phyloP scores from a whole-genome alignment of 2,888 invertebrate genomes.

The Lepidocyrtinus sp. region DNA sequence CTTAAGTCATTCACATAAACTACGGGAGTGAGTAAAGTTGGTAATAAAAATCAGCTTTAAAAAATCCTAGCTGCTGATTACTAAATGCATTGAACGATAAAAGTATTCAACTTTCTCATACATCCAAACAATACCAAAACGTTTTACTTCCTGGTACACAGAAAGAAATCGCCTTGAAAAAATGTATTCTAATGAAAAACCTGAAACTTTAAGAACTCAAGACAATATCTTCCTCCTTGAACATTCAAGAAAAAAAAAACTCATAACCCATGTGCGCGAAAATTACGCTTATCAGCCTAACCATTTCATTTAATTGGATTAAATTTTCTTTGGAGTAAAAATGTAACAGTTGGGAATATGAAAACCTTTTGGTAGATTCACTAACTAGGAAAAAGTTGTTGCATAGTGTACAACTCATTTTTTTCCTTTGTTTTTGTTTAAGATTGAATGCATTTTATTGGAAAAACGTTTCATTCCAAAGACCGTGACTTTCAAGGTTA shows the following conservation, averaged over 20 bases:
- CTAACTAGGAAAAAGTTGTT: background rate
- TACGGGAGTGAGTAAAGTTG: too few relatives aligned
- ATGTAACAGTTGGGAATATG: too few relatives aligned
- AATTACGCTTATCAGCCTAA: too few relatives aligned
- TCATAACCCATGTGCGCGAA: too few relatives aligned
- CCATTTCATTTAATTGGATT: too few relatives aligned
- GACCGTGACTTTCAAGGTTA: background rate
- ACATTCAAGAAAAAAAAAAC: too few relatives aligned
- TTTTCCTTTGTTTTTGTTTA: background rate
- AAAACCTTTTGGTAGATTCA: too few relatives aligned
- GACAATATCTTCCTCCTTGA: background rate
- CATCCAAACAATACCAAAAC: background rate
- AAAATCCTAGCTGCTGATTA: too few relatives aligned
- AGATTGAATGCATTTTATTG: background rate
- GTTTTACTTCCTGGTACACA: constrained; percentile 34
- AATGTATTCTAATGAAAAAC: background rate
- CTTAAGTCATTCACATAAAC: too few relatives aligned
- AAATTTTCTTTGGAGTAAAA: too few relatives aligned
- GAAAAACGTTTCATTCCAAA: background rate
- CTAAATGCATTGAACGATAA: background rate
- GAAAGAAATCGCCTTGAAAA: constrained; percentile 25
- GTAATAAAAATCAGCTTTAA: too few relatives aligned
- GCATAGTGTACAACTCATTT: background rate
- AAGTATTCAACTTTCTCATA: constrained; percentile 23
- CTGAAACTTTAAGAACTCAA: background rate